Percentiles rank a stretch among this genome's conserved stretches.
Evolutionary conservation across 2,888 invertebrate species (phyloP).

Genomic region (Meta bourneti): DNA sequence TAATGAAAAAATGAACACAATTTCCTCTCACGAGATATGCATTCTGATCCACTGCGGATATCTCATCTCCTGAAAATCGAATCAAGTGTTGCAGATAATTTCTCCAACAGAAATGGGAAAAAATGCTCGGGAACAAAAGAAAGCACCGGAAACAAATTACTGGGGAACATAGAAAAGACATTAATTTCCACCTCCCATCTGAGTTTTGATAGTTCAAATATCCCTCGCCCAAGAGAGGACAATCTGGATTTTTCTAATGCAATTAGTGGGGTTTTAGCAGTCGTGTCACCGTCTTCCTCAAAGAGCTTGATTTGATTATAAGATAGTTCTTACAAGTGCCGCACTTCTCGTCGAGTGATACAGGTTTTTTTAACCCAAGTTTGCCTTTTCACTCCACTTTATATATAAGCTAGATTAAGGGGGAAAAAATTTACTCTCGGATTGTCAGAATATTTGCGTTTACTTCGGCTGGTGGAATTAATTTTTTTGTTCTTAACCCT

Average conservation of each 20-base stretch:
- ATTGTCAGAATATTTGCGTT: no score
- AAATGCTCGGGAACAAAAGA: neutral
- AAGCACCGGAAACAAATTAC: neutral
- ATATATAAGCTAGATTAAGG: no score
- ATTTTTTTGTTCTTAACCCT: no score
- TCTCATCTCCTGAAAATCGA: neutral
- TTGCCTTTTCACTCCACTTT: no score
- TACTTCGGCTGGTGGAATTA: no score
- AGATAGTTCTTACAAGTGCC: neutral
- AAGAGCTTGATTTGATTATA: neutral
- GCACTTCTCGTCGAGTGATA: no score
- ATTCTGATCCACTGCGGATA: no score
- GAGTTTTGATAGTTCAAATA: conserved; percentile 42
- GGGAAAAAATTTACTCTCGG: no score
- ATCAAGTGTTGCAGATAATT: neutral
- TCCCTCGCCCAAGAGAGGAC: neutral
- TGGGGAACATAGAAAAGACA: conserved; percentile 28
- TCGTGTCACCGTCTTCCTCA: neutral
- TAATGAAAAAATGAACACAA: no score
- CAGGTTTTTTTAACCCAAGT: no score
- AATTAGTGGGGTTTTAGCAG: neutral
- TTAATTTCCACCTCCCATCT: conserved; percentile 21
- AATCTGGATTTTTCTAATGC: neutral
- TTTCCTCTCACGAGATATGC: no score
- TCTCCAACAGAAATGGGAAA: neutral